phyloP scores from a whole-genome alignment of 2,797 vertebrate species.

The Calcarius lapponicus region DNA sequence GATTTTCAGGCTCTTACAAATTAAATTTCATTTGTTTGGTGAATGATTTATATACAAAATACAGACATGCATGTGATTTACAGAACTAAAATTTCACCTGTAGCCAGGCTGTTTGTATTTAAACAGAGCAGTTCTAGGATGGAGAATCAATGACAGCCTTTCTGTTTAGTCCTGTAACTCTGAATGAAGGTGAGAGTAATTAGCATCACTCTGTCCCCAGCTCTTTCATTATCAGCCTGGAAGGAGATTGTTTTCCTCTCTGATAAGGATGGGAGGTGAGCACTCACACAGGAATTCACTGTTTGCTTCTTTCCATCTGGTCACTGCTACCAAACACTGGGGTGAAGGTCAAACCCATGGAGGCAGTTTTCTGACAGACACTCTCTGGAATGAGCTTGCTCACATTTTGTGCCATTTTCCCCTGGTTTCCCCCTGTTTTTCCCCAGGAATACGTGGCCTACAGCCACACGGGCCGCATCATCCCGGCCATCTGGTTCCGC shows the following conservation, averaged over 20 bases:
- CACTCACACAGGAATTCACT: not conserved
- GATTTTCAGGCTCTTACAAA: not conserved
- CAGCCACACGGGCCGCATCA: constrained; percentile 97
- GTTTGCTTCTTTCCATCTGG: not conserved
- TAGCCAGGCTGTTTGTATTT: not conserved
- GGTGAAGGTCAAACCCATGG: not conserved
- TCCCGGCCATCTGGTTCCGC: constrained; percentile 99
- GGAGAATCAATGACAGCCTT: not conserved
- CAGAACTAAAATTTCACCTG: not conserved
- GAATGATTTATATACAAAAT: not conserved
- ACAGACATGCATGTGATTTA: not conserved
- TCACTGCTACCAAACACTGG: not conserved
- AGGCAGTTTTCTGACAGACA: not conserved
- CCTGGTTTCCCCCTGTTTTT: not conserved
- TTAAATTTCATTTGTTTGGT: not conserved
- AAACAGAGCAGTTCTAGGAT: not conserved
- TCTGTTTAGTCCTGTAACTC: not conserved
- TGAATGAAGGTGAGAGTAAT: not conserved
- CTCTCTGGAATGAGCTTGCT: not conserved
- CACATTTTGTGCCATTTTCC: not conserved
- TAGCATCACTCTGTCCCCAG: not conserved
- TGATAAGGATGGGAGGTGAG: not conserved
- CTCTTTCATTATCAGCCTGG: not conserved
- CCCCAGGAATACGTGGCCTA: constrained; percentile 94
- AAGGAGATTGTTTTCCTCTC: not conserved